Percentiles rank a stretch among this genome's conserved stretches.
phyloP scores from a whole-genome alignment of 2,888 invertebrate genomes.

The Sericinus montela region DNA sequence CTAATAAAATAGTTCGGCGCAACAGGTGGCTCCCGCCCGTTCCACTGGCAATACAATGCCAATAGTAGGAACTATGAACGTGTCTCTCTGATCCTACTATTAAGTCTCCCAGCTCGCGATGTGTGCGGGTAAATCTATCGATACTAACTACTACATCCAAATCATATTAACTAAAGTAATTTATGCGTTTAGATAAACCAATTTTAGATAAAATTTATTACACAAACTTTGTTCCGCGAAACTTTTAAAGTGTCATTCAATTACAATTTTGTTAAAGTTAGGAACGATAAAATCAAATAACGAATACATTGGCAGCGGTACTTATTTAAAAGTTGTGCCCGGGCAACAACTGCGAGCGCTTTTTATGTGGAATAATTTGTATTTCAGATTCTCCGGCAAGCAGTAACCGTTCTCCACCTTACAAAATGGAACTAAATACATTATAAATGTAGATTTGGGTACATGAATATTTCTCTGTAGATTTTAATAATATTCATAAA shows the following conservation, averaged over 20 bases:
- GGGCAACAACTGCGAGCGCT: slow-evolving; percentile 9
- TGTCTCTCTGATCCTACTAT: slow-evolving; percentile 45
- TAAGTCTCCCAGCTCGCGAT: slow-evolving; percentile 23
- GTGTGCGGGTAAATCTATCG: not conserved
- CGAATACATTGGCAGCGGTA: slow-evolving; percentile 8
- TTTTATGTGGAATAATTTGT: slow-evolving; percentile 14
- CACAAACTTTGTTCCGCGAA: not conserved
- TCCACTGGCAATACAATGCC: slow-evolving; percentile 55
- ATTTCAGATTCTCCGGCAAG: not conserved
- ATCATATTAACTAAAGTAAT: not conserved
- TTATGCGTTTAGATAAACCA: not conserved
- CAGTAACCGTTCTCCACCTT: not conserved
- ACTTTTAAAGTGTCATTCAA: slow-evolving; percentile 11
- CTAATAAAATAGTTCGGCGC: slow-evolving; percentile 77
- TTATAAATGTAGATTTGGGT: not conserved
- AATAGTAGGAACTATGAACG: slow-evolving; percentile 45
- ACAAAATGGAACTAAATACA: slow-evolving; percentile 1
- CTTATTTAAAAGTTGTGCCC: slow-evolving; percentile 16
- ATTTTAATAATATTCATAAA: not conserved
- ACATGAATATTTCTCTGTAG: not conserved
- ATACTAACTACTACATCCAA: not conserved
- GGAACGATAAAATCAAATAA: slow-evolving; percentile 14
- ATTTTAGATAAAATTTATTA: not conserved
- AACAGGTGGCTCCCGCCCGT: slow-evolving; percentile 62
- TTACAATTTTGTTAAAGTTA: slow-evolving; percentile 10